A percentile compares a stretch with the other conserved stretches of the same genome.
Conservation (phyloP, 1,140 invertebrate species). For the Drosophila lacertosa region DNA sequence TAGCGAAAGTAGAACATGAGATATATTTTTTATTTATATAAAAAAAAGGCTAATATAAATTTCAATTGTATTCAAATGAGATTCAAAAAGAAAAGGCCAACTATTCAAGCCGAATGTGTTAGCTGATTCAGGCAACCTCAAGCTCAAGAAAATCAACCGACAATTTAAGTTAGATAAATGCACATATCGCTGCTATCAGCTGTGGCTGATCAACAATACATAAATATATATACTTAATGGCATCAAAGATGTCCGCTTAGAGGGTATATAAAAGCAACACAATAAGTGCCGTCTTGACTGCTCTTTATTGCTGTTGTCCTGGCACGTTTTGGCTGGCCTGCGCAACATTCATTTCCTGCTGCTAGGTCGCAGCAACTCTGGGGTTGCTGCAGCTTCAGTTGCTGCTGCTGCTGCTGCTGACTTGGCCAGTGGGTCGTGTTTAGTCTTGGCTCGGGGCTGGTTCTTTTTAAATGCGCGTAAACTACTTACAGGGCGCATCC, state of each 20-base stretch:
- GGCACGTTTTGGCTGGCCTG: constrained; percentile 65
- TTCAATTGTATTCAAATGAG: no score
- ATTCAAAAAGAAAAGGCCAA: no score
- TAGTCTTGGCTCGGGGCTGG: constrained; percentile 23
- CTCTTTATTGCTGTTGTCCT: constrained; percentile 35
- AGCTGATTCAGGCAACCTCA: no score
- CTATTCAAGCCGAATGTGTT: no score
- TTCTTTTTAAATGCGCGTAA: constrained; percentile 77
- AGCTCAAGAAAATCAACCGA: no score
- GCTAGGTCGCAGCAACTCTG: constrained; percentile 14
- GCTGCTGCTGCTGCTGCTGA: constrained; percentile 9
- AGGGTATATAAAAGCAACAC: constrained; percentile 5
- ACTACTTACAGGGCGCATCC: constrained; percentile 69
- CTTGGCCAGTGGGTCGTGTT: constrained; percentile 1
- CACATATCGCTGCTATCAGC: no score
- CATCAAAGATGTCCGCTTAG: background rate
- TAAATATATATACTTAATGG: background rate
- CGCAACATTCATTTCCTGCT: constrained; percentile 76
- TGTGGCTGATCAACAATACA: background rate
- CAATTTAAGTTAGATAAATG: no score
- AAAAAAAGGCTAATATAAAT: no score
- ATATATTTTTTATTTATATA: no score
- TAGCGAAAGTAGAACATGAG: no score
- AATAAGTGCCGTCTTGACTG: constrained; percentile 28
- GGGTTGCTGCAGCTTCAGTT: background rate